phyloP scores from a whole-genome alignment of 2,888 invertebrate species.

The Megalurothrips usitatus region DNA sequence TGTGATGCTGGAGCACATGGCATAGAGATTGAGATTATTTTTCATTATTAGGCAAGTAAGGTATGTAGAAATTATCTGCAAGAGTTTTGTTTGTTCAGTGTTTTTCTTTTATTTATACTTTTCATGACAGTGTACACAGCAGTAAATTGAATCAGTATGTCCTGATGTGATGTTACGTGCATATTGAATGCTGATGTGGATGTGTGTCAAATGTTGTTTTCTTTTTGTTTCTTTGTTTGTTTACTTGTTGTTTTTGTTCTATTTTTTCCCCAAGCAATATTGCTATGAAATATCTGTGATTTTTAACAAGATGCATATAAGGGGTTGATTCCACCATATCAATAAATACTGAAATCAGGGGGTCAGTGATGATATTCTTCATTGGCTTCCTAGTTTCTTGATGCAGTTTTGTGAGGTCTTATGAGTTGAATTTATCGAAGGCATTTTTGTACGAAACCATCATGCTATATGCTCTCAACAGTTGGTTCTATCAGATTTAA shows the following conservation, averaged over 20 bases:
- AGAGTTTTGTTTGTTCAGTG: background rate
- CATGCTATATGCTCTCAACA: too few species aligned
- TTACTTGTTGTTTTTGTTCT: background rate
- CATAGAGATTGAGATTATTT: background rate
- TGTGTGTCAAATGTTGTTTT: background rate
- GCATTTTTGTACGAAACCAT: too few species aligned
- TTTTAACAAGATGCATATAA: background rate
- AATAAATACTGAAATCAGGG: background rate
- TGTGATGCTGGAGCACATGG: background rate
- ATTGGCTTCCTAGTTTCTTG: too few species aligned
- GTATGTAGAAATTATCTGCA: background rate
- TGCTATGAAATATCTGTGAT: conserved; percentile 18
- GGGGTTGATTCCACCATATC: background rate
- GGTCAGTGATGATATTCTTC: background rate
- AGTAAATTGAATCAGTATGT: background rate
- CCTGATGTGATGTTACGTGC: background rate
- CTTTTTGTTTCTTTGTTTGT: background rate
- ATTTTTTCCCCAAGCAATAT: background rate
- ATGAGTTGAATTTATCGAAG: too few species aligned
- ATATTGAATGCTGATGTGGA: background rate
- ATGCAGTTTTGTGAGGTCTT: too few species aligned
- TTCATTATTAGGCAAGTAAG: background rate
- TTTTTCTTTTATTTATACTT: background rate
- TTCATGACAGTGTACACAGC: background rate
- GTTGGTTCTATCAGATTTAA: too few species aligned